phyloP scores from a whole-genome alignment of 2,888 invertebrate genomes.

The Gymnocheta viridis region DNA sequence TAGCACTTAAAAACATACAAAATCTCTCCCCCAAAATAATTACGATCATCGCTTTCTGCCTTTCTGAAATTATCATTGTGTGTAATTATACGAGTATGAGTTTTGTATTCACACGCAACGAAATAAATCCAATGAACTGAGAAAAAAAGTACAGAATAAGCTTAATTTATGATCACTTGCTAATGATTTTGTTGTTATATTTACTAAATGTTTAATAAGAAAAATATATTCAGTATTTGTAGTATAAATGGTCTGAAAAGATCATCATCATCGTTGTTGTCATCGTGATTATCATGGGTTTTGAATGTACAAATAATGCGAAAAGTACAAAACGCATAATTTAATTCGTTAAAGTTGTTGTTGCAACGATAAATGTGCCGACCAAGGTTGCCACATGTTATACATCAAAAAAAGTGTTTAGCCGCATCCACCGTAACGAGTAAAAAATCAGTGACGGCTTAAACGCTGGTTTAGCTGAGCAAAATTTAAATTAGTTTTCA shows the following conservation, averaged over 20 bases:
- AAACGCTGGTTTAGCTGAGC: too few relatives aligned
- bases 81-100: conserved; percentile 26
- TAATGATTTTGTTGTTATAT: conserved; percentile 50
- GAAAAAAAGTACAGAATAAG: conserved; percentile 32
- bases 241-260: conserved; percentile 45
- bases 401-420: not conserved
- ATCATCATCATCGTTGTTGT: conserved; percentile 38
- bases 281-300: conserved; percentile 53
- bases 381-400: conserved; percentile 9
- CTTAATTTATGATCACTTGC: conserved; percentile 61
- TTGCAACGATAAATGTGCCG: not conserved
- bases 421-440: not conserved
- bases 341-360: conserved; percentile 58
- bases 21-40: conserved; percentile 18
- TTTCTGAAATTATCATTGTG: conserved; percentile 20
- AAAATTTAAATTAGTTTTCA: too few relatives aligned
- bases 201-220: conserved; percentile 15
- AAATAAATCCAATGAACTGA: conserved; percentile 46
- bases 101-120: not conserved
- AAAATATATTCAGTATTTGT: not conserved
- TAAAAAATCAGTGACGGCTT: too few relatives aligned
- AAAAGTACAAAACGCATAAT: conserved; percentile 53
- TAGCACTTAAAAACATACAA: conserved; percentile 22
- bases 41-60: not conserved
- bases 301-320: conserved; percentile 54